phyloP scores from a whole-genome alignment of 2,797 vertebrate genomes.

The Notolabrus celidotus region DNA sequence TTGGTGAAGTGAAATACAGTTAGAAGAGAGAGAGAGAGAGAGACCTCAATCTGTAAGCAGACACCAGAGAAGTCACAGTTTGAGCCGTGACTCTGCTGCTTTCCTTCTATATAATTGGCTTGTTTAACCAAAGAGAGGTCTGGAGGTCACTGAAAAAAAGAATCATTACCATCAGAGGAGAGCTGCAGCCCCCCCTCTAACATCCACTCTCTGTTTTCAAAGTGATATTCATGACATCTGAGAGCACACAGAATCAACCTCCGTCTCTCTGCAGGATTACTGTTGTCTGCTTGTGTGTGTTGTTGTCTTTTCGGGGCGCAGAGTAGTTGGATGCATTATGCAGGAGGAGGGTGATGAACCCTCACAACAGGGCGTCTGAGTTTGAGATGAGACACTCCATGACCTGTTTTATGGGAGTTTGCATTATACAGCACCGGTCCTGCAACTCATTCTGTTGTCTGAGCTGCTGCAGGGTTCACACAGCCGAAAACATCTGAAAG shows the following conservation, averaged over 20 bases:
- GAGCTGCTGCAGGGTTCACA: slow-evolving; percentile 24
- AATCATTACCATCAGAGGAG: slow-evolving; percentile 7
- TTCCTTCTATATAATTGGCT: slow-evolving; percentile 43
- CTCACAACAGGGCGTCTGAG: slow-evolving; percentile 38
- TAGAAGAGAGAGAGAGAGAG: background rate
- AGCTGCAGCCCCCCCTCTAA: background rate
- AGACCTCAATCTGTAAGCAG: slow-evolving; percentile 18
- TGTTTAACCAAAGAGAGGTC: slow-evolving; percentile 33
- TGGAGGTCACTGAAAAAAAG: slow-evolving; percentile 19
- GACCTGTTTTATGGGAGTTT: slow-evolving; percentile 38
- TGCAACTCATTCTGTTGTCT: slow-evolving; percentile 13
- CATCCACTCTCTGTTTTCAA: slow-evolving; percentile 1
- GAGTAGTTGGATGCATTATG: slow-evolving; percentile 52
- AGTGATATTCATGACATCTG: slow-evolving; percentile 17
- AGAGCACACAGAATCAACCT: slow-evolving; percentile 16
- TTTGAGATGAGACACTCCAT: slow-evolving; percentile 31
- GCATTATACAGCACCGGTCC: slow-evolving; percentile 37
- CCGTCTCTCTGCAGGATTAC: slow-evolving; percentile 12
- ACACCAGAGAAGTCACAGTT: slow-evolving; percentile 18
- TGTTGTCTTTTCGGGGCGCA: slow-evolving; percentile 22
- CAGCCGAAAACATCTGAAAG: slow-evolving; percentile 22
- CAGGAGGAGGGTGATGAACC: slow-evolving; percentile 47
- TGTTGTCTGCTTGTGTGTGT: slow-evolving; percentile 28
- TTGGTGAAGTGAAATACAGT: background rate
- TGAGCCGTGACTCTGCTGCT: slow-evolving; percentile 18